Evolutionary conservation across 1,140 invertebrate species (phyloP).

Genomic region (Polypedilum vanderplanki): DNA sequence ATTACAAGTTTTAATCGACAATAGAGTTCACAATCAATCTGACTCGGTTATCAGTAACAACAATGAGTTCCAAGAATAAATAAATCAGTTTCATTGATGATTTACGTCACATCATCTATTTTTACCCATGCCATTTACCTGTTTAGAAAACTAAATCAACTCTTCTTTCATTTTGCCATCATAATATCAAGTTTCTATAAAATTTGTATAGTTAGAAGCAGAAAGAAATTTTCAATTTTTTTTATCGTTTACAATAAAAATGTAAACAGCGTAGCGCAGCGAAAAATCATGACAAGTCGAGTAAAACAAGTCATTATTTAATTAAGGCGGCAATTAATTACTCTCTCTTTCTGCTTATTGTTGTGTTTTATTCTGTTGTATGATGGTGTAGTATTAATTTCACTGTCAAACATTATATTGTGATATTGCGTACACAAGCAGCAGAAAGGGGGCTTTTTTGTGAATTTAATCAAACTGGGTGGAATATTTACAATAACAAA

Average conservation of each 20-base stretch:
- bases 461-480: slow-evolving; percentile 8
- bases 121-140: too few species aligned
- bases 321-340: slow-evolving; percentile 18
- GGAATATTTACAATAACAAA: background rate
- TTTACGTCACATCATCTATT: too few species aligned
- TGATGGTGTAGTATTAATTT: background rate
- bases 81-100: too few species aligned
- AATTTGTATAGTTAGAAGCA: too few species aligned
- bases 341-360: background rate
- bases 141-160: too few species aligned
- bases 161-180: too few species aligned
- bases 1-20: too few species aligned
- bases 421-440: background rate
- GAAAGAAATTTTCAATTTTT: background rate
- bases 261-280: slow-evolving; percentile 16
- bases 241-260: slow-evolving; percentile 14
- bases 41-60: too few species aligned
- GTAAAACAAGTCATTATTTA: slow-evolving; percentile 19
- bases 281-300: slow-evolving; percentile 18
- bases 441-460: background rate
- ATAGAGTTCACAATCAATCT: too few species aligned
- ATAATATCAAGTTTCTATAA: too few species aligned
- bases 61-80: too few species aligned
- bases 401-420: slow-evolving; percentile 12
- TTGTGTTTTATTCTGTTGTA: background rate